Base-by-base conservation (phyloP, 2,113 vertebrate species). In the Neodon shergylaensis region DNA sequence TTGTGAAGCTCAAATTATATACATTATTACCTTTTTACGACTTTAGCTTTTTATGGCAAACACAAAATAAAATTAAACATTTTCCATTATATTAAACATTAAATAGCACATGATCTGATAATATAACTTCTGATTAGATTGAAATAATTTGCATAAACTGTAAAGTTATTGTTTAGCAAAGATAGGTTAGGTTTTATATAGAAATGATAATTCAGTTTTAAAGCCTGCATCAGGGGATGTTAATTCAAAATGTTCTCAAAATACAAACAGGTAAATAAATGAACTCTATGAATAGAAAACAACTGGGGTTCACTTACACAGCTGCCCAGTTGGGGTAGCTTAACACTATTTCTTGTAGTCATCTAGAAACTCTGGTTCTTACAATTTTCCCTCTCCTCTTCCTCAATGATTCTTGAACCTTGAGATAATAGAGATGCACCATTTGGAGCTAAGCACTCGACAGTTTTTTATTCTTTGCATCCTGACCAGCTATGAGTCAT, bases 241-340 rank as follows among this genome's bases (percentile, higher is more conserved):
- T 96, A 81, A 96, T 94, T 95, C 87, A 95, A 94, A 94, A 94
- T 97, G 39, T 17, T 93, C 82, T 96, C 82, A 96, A 44, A 68
- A 94, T 21, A 33, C 21, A 95, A 91, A 66, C 17, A 92, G 52
- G 82, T 73, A 84, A 81, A 92, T 94, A 93, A 94, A 91, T 95
- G 58, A 79, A 63, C 7, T 42, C 78, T 92, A 87, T 42, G 74
- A 11, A 90, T 36, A 91, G 9, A 87, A 61, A 14, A 93, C 5
- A 86, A 49, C 66, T 39, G 14, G 72, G 26, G 7, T 84, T 84
- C 24, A 63, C 42, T 13, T 31, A 26, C 28, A 22, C 13, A 83
- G 54, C n/a, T 61, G 7, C n/a, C 54, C 12, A 13, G 13, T 28
- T 84, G 24, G 31, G 2, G 26, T 31, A 63, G 39, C 26, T 31